A percentile compares a stretch with the other conserved stretches of the same genome.
Conservation (phyloP, 1,140 invertebrate genomes). For the Drosophila pruinosa region DNA sequence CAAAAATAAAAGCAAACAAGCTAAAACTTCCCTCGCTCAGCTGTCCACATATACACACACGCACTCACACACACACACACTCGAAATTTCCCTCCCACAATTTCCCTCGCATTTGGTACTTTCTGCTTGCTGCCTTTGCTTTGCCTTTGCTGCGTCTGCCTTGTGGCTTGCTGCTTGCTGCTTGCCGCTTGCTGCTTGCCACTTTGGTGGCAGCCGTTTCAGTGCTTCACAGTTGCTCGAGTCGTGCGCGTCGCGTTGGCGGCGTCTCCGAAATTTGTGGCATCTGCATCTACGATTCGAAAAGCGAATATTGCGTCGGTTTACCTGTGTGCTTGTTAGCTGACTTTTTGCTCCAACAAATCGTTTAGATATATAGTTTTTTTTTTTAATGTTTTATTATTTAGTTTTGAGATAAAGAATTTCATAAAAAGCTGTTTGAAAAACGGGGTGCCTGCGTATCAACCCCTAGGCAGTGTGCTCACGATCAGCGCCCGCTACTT, state of each 20-base stretch:
- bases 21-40: slow-evolving; percentile 50
- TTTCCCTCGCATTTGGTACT: slow-evolving; percentile 38
- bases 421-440: background rate
- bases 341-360: background rate
- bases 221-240: slow-evolving; percentile 49
- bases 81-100: slow-evolving; percentile 27
- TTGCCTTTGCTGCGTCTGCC: background rate
- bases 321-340: background rate
- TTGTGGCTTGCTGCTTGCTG: slow-evolving; percentile 5
- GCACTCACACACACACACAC: background rate
- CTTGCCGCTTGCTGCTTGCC: slow-evolving; percentile 13
- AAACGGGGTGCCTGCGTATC: slow-evolving; percentile 12
- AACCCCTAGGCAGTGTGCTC: slow-evolving; percentile 21
- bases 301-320: slow-evolving; percentile 6
- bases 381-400: slow-evolving; percentile 5
- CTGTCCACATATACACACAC: slow-evolving; percentile 25
- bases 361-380: background rate
- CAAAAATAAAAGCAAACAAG: slow-evolving; percentile 32
- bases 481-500: slow-evolving; percentile 33
- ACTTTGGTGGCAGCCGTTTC: slow-evolving; percentile 26
- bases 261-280: slow-evolving; percentile 6
- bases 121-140: background rate
- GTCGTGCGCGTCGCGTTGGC: slow-evolving; percentile 31
- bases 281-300: background rate
- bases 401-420: background rate